Evolutionary conservation across 1,140 invertebrate species (phyloP), one percentile per base, ranked within the genome.

Genomic region (Drosophila quadrilineata): DNA sequence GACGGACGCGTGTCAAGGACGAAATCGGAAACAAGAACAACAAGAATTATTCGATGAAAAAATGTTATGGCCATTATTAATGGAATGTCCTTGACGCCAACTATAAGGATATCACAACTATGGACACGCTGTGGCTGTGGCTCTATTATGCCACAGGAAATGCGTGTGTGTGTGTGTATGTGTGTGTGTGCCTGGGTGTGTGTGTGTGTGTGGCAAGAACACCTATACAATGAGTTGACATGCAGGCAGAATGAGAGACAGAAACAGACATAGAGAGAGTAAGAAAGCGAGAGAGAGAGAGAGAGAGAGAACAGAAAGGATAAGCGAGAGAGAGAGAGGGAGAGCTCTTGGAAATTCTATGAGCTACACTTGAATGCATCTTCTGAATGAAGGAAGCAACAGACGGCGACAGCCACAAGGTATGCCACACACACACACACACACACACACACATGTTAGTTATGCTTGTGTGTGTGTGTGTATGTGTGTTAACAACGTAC

Each of bases 281-380:
- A n/a, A n/a, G n/a, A n/a, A n/a, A n/a, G n/a, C n/a, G n/a, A n/a
- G n/a, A n/a, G n/a, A n/a, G n/a, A n/a, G n/a, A n/a, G n/a, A n/a
- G n/a, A n/a, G n/a, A n/a, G n/a, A n/a, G n/a, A n/a, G n/a, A n/a
- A n/a, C n/a, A n/a, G n/a, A n/a, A n/a, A n/a, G n/a, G n/a, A n/a
- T n/a, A n/a, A n/a, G n/a, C n/a, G n/a, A n/a, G n/a, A n/a, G n/a
- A n/a, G n/a, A n/a, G n/a, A n/a, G n/a, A n/a, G n/a, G n/a, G n/a
- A n/a, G n/a, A n/a, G n/a, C n/a, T n/a, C 72, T 52, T 53, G 69
- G 50, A 53, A 80, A 71, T 80, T 80, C 60, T 80, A 80, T 69
- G 58, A 53, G 36, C 14, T 58, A 59, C 69, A 77, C 69, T 69
- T 77, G 52, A 77, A 77, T 76, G 71, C 58, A 77, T 49, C 38